Conservation (phyloP, 1,140 invertebrate species). For the Aphelenchoides besseyi region DNA sequence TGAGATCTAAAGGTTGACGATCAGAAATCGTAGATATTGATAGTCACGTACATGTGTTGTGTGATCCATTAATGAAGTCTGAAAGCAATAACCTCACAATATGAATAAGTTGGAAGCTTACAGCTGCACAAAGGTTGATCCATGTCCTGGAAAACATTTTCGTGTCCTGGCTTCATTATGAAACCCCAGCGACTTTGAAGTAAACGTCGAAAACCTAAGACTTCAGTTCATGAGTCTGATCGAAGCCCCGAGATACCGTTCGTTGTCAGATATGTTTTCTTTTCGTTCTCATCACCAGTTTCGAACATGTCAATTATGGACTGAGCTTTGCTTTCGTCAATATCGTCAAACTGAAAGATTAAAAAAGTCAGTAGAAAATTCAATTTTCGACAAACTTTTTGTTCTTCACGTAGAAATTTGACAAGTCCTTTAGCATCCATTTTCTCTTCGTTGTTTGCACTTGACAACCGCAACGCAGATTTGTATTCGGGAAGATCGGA, state of each 20-base stretch:
- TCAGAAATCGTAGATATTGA: neutral
- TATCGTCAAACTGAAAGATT: slow-evolving; percentile 47
- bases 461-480: slow-evolving; percentile 40
- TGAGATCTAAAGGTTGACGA: slow-evolving; percentile 68
- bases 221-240: too few relatives aligned
- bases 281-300: slow-evolving; percentile 35
- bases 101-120: neutral
- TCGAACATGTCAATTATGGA: slow-evolving; percentile 56
- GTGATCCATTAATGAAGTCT: slow-evolving; percentile 65
- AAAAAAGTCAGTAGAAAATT: slow-evolving; percentile 19
- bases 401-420: slow-evolving; percentile 54
- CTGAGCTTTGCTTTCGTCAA: slow-evolving; percentile 56
- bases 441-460: slow-evolving; percentile 42
- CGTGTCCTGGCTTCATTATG: slow-evolving; percentile 55
- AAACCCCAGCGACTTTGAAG: slow-evolving; percentile 61
- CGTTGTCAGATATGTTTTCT: slow-evolving; percentile 38
- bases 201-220: slow-evolving; percentile 57
- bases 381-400: too few relatives aligned
- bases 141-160: slow-evolving; percentile 57
- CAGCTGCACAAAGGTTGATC: slow-evolving; percentile 44
- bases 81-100: slow-evolving; percentile 1
- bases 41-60: slow-evolving; percentile 7
- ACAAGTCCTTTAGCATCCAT: slow-evolving; percentile 43
- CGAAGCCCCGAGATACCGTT: slow-evolving; percentile 45
- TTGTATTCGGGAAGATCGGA: slow-evolving; percentile 55